phyloP scores from a whole-genome alignment of 2,888 invertebrate genomes.

The Neocrepidodera transversa region DNA sequence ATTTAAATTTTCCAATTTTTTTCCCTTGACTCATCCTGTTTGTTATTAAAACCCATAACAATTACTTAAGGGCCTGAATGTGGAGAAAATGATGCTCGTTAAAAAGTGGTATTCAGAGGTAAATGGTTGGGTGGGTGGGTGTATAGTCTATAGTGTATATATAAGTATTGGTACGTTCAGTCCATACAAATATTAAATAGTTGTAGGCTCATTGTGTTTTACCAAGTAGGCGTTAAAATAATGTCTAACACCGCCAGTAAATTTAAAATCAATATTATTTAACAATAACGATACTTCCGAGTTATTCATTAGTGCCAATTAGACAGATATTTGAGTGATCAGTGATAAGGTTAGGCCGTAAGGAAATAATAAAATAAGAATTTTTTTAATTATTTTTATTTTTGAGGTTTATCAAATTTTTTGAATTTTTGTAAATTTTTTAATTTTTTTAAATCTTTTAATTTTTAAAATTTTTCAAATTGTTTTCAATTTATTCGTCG shows the following conservation, averaged over 20 bases:
- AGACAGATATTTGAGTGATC: not conserved
- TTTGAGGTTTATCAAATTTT: no score
- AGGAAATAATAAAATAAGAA: no score
- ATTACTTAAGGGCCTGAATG: not conserved
- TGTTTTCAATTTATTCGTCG: no score
- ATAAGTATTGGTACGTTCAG: conserved; percentile 13
- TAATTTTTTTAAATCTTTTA: no score
- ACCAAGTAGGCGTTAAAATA: conserved; percentile 47
- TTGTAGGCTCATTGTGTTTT: conserved; percentile 42
- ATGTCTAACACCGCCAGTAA: conserved; percentile 41
- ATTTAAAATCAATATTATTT: conserved; percentile 47
- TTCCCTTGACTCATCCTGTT: not conserved
- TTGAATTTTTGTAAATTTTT: no score
- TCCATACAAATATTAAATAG: conserved; percentile 32
- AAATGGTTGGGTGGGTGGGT: conserved; percentile 35
- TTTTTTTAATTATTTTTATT: no score
- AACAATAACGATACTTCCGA: conserved; percentile 30
- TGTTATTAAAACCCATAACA: not conserved
- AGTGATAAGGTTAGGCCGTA: not conserved
- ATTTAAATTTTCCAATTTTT: no score
- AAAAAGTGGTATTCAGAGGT: conserved; percentile 30
- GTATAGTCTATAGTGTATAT: no score
- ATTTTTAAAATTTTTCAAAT: no score
- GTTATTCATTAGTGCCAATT: conserved; percentile 21
- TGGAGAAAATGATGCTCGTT: conserved; percentile 23